Percentiles rank a stretch among this genome's conserved stretches.
phyloP scores from a whole-genome alignment of 37 sponge, comb jelly and placozoan genomes.

The Aphrocallistes beatrix region DNA sequence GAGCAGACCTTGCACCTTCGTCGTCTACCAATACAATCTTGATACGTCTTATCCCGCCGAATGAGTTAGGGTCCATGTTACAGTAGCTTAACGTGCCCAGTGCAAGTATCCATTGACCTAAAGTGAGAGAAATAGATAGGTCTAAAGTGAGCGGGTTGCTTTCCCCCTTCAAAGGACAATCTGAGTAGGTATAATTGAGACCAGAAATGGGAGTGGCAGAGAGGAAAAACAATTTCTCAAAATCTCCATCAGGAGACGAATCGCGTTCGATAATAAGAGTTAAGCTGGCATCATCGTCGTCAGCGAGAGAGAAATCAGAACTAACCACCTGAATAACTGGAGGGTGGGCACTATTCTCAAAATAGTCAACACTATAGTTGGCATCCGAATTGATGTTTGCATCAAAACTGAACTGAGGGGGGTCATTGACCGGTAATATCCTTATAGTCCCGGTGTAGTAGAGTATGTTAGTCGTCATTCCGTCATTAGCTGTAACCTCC shows the following conservation, averaged over 20 bases:
- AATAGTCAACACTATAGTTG: not conserved
- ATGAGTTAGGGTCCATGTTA: slow-evolving; percentile 56
- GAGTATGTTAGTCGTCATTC: slow-evolving; percentile 31
- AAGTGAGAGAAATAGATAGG: slow-evolving; percentile 24
- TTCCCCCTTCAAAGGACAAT: not conserved
- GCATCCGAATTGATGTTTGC: not conserved
- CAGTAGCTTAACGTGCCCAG: slow-evolving; percentile 61
- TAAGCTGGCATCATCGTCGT: slow-evolving; percentile 55
- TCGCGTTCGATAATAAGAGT: slow-evolving; percentile 11
- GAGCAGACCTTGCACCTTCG: slow-evolving; percentile 34
- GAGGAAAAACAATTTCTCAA: not conserved
- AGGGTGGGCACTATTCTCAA: slow-evolving; percentile 21
- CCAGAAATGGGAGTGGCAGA: not conserved
- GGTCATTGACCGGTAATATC: slow-evolving; percentile 57
- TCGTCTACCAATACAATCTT: slow-evolving; percentile 51
- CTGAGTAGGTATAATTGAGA: not conserved
- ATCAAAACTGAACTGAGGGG: slow-evolving; percentile 36
- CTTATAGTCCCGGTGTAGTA: slow-evolving; percentile 29
- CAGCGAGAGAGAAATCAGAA: slow-evolving; percentile 17
- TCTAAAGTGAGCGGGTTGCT: slow-evolving; percentile 9
- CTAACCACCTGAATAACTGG: slow-evolving; percentile 28
- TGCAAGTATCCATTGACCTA: slow-evolving; percentile 31
- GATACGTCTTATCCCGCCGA: slow-evolving; percentile 38
- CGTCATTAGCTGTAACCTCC: slow-evolving; percentile 56
- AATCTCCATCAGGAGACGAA: not conserved